Conservation (phyloP, 2,113 vertebrate species). For the Stictonetta naevosa region DNA sequence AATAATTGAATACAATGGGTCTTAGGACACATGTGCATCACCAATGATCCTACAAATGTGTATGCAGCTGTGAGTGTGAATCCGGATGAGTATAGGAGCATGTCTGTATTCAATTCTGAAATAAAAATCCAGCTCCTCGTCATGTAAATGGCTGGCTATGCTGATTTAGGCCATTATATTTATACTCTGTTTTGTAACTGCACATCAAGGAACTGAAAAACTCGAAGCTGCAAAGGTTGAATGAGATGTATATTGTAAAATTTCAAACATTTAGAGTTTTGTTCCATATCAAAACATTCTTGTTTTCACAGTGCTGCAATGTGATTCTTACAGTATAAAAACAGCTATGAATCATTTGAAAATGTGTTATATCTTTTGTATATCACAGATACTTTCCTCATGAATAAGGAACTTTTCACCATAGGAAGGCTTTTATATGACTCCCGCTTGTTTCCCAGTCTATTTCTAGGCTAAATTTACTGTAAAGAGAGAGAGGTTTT, state of each 20-base stretch:
- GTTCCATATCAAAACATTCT: slow-evolving; percentile 50
- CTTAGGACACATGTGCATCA: background rate
- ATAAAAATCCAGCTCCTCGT: background rate
- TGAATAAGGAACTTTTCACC: slow-evolving; percentile 50
- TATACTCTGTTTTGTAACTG: background rate
- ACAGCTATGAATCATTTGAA: slow-evolving; percentile 15
- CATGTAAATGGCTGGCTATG: background rate
- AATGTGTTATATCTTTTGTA: slow-evolving; percentile 39
- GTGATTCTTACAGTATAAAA: slow-evolving; percentile 26
- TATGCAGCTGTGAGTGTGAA: background rate
- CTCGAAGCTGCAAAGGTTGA: background rate
- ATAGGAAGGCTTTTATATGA: slow-evolving; percentile 9
- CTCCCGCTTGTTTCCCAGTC: background rate
- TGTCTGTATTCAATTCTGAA: background rate
- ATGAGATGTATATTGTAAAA: background rate
- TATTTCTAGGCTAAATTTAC: slow-evolving; percentile 38
- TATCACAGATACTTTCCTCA: slow-evolving; percentile 7
- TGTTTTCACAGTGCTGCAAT: slow-evolving; percentile 51
- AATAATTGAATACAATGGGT: background rate
- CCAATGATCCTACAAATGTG: background rate
- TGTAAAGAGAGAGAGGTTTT: slow-evolving; percentile 30
- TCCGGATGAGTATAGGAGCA: background rate
- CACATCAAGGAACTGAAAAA: background rate
- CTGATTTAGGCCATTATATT: background rate
- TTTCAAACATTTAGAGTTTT: background rate